These are phyloP conservation scores for Leptocoma aspasia DNA, from an alignment of 2,113 vertebrate genomes.

Conservation along the genomic window DNA sequence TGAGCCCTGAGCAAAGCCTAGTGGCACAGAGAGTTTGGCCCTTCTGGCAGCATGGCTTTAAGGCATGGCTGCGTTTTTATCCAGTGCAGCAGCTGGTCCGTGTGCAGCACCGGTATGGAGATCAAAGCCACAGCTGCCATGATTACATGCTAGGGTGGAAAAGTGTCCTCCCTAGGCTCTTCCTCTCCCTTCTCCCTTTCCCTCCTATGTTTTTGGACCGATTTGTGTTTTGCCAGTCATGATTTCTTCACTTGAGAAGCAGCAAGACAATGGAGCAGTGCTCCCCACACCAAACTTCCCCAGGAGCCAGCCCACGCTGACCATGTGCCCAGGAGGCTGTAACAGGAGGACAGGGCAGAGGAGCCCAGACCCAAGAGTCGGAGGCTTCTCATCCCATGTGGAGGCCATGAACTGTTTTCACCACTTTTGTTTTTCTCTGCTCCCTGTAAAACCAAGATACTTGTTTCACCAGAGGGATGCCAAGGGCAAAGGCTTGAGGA, in stretches of 20 bases:
- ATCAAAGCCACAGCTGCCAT: background rate
- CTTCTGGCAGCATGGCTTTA: background rate
- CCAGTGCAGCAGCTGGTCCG: background rate
- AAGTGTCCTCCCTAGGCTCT: background rate
- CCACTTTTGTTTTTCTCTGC: background rate
- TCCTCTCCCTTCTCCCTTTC: background rate
- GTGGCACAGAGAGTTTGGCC: background rate
- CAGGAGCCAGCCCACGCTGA: rapidly evolving
- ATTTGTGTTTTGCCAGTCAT: background rate
- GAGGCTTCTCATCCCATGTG: background rate
- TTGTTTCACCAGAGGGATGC: background rate
- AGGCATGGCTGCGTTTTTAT: background rate
- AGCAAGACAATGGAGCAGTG: rapidly evolving
- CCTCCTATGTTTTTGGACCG: background rate
- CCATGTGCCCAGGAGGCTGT: rapidly evolving
- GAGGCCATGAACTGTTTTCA: background rate
- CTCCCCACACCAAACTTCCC: background rate
- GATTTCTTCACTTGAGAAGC: background rate
- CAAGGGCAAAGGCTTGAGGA: background rate
- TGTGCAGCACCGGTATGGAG: rapidly evolving
- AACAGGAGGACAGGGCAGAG: background rate
- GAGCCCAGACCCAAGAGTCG: rapidly evolving
- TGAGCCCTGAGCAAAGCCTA: background rate
- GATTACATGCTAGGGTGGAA: background rate
- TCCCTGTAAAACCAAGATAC: background rate